phyloP scores from a whole-genome alignment of 2,113 vertebrate species.

The Myotis yumanensis region DNA sequence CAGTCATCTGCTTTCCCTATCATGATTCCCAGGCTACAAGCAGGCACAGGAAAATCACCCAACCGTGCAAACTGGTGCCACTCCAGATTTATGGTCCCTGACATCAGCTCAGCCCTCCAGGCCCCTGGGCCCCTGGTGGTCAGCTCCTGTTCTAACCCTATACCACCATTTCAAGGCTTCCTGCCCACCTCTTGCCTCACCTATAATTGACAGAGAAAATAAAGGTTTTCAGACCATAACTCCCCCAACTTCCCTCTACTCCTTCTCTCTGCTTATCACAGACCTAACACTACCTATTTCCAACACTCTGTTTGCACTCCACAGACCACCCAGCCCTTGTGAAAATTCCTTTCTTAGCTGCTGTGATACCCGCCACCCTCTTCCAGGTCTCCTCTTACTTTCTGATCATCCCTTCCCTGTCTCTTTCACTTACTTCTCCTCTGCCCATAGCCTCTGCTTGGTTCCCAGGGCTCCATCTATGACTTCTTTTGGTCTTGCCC shows the following conservation, averaged over 20 bases:
- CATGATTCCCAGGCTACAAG: constrained; percentile 50
- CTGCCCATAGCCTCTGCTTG: background rate
- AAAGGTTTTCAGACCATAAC: background rate
- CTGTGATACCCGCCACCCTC: background rate
- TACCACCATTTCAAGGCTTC: constrained; percentile 22
- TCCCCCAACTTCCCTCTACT: background rate
- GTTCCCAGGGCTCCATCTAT: background rate
- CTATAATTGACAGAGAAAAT: constrained; percentile 19
- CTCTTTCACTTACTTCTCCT: background rate
- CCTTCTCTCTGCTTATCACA: background rate
- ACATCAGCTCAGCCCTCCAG: constrained; percentile 53
- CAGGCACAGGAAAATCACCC: constrained; percentile 67
- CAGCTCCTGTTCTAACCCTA: constrained; percentile 58
- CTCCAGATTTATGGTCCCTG: constrained; percentile 66
- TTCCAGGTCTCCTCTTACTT: background rate
- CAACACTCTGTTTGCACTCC: background rate
- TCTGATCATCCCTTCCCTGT: background rate
- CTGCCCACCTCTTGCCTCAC: background rate
- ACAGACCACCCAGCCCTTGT: background rate
- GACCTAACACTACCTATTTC: background rate
- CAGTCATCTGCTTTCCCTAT: constrained; percentile 68
- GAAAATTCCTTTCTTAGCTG: background rate
- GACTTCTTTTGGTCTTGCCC: background rate
- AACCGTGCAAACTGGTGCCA: constrained; percentile 63
- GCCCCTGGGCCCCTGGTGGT: constrained; percentile 33